Evolutionary conservation across 1,140 invertebrate genomes (phyloP), one percentile per base, ranked within the genome.

Genomic region (Mylabris phalerata): DNA sequence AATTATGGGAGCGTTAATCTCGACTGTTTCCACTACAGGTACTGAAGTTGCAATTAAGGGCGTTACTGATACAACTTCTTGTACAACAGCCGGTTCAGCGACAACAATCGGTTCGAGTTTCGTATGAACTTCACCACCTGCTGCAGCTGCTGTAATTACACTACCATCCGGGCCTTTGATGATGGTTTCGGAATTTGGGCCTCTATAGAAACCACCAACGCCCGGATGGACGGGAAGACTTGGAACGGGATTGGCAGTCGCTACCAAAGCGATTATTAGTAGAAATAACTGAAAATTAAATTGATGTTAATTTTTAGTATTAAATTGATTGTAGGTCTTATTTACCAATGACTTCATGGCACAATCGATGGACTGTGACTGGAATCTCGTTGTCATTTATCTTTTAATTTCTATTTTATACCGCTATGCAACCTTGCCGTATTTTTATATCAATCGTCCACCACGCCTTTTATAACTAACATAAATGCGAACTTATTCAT

Each of bases 81-180:
- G 48, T 19, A 38, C 27, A 9, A 50, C 50, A 3, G 42, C 48
- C 5, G 57, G 48, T 57, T 67, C 64, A 13, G 67, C 60, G 1
- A 63, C 67, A 4, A 68, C 50, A 43, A 68, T 68, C 26, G 67
- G 62, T 55, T 64, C 47, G 13, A 65, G 42, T 44, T 59, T 44
- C 38, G 56, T 60, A 3, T 61, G 44, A 7, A 70, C 62, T 3
- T 51, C 49, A 41, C 69, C 68, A 32, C 68, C 64, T 55, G 61
- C 48, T 49, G 61, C 56, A 55, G 70, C 60, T 39, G 67, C 57
- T 13, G 61, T 69, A 19, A 71, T 69, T 6, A 66, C 54, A 54
- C 67, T 69, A 11, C 70, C 70, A 57, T 71, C 70, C n/a, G 70
- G 70, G 7, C 70, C 70, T 61, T 62, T 63, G 48, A 71, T 69